Evolutionary conservation across 1,140 invertebrate genomes (phyloP).

Genomic region (Achatina immaculata): DNA sequence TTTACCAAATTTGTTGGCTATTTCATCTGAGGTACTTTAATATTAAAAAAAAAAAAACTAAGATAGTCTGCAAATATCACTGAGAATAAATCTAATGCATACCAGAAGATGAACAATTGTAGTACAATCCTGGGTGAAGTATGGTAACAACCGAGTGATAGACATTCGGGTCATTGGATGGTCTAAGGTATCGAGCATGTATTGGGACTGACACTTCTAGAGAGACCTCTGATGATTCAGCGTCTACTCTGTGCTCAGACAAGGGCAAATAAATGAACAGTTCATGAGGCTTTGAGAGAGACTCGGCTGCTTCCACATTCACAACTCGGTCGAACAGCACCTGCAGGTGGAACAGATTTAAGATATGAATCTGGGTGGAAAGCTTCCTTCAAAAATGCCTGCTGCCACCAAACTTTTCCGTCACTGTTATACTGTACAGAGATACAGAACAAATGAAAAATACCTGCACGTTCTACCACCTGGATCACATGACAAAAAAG

Average conservation of each 20-base stretch:
- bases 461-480: too few species aligned
- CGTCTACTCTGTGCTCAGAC: neutral
- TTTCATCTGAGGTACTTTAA: too few species aligned
- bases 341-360: slow-evolving; percentile 33
- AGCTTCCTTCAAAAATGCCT: too few species aligned
- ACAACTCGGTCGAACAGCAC: slow-evolving; percentile 41
- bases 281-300: slow-evolving; percentile 37
- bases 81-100: neutral
- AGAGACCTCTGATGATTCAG: neutral
- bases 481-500: too few species aligned
- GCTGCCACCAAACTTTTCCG: too few species aligned
- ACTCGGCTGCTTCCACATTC: slow-evolving; percentile 55
- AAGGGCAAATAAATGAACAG: slow-evolving; percentile 44
- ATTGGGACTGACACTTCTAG: slow-evolving; percentile 49
- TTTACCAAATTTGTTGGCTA: too few species aligned
- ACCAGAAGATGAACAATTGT: slow-evolving; percentile 40
- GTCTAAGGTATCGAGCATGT: slow-evolving; percentile 55
- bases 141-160: slow-evolving; percentile 35
- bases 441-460: too few species aligned
- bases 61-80: too few species aligned
- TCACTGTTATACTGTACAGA: too few species aligned
- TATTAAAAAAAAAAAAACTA: too few species aligned
- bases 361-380: too few species aligned
- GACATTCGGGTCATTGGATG: slow-evolving; percentile 21
- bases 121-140: slow-evolving; percentile 37